Conservation (phyloP, 2,888 invertebrate species). For the Allygus modestus region DNA sequence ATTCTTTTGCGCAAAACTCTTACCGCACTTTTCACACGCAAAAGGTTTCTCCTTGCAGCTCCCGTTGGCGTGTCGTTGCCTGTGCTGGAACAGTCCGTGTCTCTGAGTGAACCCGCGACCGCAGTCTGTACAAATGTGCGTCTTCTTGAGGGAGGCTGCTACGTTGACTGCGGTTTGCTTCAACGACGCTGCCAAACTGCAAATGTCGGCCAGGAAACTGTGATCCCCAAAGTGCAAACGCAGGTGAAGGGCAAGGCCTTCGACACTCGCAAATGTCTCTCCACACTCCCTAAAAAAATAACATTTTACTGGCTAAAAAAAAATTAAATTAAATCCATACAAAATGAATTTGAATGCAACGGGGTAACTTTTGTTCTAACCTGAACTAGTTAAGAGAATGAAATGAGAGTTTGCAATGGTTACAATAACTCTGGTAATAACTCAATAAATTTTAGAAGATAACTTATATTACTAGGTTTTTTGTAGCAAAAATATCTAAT, state of each 20-base stretch:
- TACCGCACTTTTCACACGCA: slow-evolving; percentile 88
- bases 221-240: slow-evolving; percentile 89
- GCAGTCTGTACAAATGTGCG: slow-evolving; percentile 88
- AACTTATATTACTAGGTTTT: no score
- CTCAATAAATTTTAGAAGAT: no score
- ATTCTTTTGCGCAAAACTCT: slow-evolving; percentile 92
- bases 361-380: no score
- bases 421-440: no score
- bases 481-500: no score
- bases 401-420: no score
- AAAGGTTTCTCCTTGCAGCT: slow-evolving; percentile 88
- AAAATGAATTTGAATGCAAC: no score
- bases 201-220: slow-evolving; percentile 88
- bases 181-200: slow-evolving; percentile 87
- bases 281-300: slow-evolving; percentile 78
- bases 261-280: slow-evolving; percentile 82
- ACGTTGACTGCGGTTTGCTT: slow-evolving; percentile 76
- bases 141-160: slow-evolving; percentile 78
- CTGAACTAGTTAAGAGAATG: no score
- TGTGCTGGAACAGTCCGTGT: slow-evolving; percentile 89
- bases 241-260: slow-evolving; percentile 87
- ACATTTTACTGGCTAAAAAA: no score
- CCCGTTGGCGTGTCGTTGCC: slow-evolving; percentile 86
- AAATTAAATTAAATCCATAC: no score
- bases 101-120: slow-evolving; percentile 90